Base-by-base conservation (phyloP, 2,888 invertebrate species). In the Metopia argyrocephala region DNA sequence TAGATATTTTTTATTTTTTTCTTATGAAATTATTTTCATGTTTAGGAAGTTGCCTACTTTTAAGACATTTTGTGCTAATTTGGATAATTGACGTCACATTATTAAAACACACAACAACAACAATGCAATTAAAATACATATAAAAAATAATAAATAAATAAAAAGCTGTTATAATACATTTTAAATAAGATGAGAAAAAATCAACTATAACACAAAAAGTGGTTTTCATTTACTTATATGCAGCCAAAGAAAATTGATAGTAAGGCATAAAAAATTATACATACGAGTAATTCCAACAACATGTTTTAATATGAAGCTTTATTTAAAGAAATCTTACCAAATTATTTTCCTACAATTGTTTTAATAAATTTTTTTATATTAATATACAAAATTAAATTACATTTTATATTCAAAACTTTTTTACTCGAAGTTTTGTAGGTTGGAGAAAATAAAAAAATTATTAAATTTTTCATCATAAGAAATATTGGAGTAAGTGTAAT, bases 71-170 rank as follows among this genome's bases (percentile, higher is more conserved):
- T 74, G 56, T 66, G 61, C 81, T 78, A 70, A 78, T 81, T 74
- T 81, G 78, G 81, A 48, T 61, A 62, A 78, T 81, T 81, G 81
- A 81, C 81, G 81, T 81, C 81, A 81, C n/a, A 73, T 73, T 25
- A 66, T 71, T 66, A 78, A 61, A 27, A 46, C 25, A 62, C 27
- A 62, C 28, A 76, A 62, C 25, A 50, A 62, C 23, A 28, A 38
- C 12, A 61, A 38, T n/a, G n/a, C 7, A 68, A 68, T 18, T n/a
- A 23, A 0, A 48, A n/a, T 48, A 48, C 7, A 0, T 3, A 48
- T 18, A 48, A 65, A 18, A 25, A 15, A 38, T 38, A 3, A 38
- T 15, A 38, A 38, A 38, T 3, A 38, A 31, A 38, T 12, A 15
- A 3, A 15, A 12, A 12, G 15, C 15, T 38, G 7, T 31, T 38